phyloP scores from a whole-genome alignment of 2,888 invertebrate genomes.

The Parascotia fuliginaria region DNA sequence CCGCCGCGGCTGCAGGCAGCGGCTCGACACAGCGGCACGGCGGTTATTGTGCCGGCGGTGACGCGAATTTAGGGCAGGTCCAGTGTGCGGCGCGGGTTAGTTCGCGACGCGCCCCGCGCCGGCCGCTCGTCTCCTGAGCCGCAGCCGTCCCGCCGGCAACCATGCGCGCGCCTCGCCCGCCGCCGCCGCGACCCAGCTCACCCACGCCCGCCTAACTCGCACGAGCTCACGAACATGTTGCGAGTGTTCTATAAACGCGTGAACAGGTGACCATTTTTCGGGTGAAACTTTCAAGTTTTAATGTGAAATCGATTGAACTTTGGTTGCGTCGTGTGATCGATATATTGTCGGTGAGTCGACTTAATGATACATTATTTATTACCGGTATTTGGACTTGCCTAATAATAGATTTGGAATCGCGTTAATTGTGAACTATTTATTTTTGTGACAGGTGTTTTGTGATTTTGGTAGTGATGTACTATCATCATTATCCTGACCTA shows the following conservation, averaged over 20 bases:
- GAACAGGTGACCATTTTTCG: conserved; percentile 62
- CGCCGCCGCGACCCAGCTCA: conserved; percentile 36
- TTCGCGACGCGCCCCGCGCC: conserved; percentile 69
- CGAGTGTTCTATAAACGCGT: conserved; percentile 61
- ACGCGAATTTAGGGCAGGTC: conserved; percentile 81
- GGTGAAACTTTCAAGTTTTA: conserved; percentile 63
- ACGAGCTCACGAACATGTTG: conserved; percentile 56
- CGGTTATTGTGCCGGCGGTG: conserved; percentile 76
- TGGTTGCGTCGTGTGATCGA: conserved; percentile 59
- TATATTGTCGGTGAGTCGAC: conserved; percentile 65
- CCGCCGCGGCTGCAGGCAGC: conserved; percentile 77
- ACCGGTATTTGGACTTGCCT: conserved; percentile 55
- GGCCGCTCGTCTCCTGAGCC: conserved; percentile 61
- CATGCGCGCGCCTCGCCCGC: conserved; percentile 36
- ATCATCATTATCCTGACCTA: conserved; percentile 48
- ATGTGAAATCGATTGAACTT: conserved; percentile 70
- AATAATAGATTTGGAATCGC: conserved; percentile 52
- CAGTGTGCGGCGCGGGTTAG: conserved; percentile 68
- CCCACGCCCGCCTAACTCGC: conserved; percentile 43
- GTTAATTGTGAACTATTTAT: neutral
- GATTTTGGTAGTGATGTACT: conserved; percentile 19
- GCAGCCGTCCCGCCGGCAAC: conserved; percentile 28
- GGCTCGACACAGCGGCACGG: conserved; percentile 74
- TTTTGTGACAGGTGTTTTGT: conserved; percentile 33
- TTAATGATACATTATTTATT: conserved; percentile 65